These are phyloP conservation scores for Pterostichus madidus DNA, from an alignment of 2,888 invertebrate genomes.

Conservation along the genomic window DNA sequence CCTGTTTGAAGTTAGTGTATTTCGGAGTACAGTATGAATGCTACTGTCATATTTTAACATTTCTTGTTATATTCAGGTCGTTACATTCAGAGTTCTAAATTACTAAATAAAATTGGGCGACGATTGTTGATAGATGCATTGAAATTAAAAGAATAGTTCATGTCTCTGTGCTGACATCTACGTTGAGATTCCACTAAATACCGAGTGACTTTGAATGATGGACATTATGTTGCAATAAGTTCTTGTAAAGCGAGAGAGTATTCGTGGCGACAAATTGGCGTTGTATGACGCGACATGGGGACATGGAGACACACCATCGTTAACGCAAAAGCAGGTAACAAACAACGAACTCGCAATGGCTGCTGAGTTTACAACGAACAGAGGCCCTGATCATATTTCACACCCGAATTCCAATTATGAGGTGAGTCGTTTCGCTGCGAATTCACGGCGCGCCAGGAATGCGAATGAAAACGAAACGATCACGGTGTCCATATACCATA, in stretches of 20 bases:
- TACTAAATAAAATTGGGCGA: too few relatives aligned
- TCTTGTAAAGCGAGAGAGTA: conserved; percentile 9
- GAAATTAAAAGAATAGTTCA: too few relatives aligned
- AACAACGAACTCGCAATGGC: conserved; percentile 36
- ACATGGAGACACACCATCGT: conserved; percentile 22
- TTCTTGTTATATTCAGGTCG: too few relatives aligned
- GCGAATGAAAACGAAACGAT: conserved; percentile 47
- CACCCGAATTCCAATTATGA: conserved; percentile 59
- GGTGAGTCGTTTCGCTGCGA: conserved; percentile 52
- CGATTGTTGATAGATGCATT: too few relatives aligned
- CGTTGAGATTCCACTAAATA: too few relatives aligned
- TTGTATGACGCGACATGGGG: conserved; percentile 17
- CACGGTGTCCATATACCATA: background rate
- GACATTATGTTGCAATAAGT: too few relatives aligned
- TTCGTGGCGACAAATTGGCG: conserved; percentile 26
- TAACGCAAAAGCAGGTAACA: conserved; percentile 39
- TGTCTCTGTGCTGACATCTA: too few relatives aligned
- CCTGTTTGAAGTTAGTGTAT: too few relatives aligned
- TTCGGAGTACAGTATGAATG: too few relatives aligned
- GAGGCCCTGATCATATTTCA: conserved; percentile 54
- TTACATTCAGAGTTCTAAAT: too few relatives aligned
- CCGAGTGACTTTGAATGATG: too few relatives aligned
- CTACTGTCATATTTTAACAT: too few relatives aligned
- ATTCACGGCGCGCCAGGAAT: conserved; percentile 60
- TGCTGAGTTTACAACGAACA: conserved; percentile 47